Evolutionary conservation across 1,140 invertebrate genomes (phyloP), one percentile per base, ranked within the genome.

Genomic region (Macrobrachium rosenbergii): DNA sequence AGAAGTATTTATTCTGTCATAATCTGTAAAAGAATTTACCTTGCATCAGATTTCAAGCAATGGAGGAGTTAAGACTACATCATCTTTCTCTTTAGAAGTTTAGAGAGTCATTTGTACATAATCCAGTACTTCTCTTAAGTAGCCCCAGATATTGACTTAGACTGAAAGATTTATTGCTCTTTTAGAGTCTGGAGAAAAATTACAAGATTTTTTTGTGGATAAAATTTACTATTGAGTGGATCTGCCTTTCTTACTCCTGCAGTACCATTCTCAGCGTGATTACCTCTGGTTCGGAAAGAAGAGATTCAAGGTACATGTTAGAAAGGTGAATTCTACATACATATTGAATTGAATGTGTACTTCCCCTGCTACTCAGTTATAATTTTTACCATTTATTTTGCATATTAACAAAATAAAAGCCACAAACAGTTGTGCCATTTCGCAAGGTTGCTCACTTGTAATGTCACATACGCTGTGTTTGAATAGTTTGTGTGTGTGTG

Each of bases 261-360:
- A 84, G 82, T 84, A 78, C 82, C 62, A 62, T 84, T 84, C 82
- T 84, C 82, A 84, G 73, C 73, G 82, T 84, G 82, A 64, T 84
- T 64, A 37, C 82, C 77, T n/a, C 73, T 75, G 16, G 73, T 64
- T n/a, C 82, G 73, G 76, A 84, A 78, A 84, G 82, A 84, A 84
- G 82, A 84, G 77, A 77, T 84, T 63, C 60, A 84, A 84, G 82
- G 82, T 77, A 84, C 77, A 78, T 58, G 60, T 17, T 77, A 67
- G 82, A 84, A 63, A 84, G 82, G 82, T 84, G 82, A 84, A 84
- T 77, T 84, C 60, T 19, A 77, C 45, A 77, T 58, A n/a, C 82
- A 75, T 84, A 84, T 60, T 77, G 75, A 84, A n/a, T 37, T 84
- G 45, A 67, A 67, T 84, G 82, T 84, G 45, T 73, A 60, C 52